Conservation (phyloP, 2,113 vertebrate species). For the Montifringilla adamsi region DNA sequence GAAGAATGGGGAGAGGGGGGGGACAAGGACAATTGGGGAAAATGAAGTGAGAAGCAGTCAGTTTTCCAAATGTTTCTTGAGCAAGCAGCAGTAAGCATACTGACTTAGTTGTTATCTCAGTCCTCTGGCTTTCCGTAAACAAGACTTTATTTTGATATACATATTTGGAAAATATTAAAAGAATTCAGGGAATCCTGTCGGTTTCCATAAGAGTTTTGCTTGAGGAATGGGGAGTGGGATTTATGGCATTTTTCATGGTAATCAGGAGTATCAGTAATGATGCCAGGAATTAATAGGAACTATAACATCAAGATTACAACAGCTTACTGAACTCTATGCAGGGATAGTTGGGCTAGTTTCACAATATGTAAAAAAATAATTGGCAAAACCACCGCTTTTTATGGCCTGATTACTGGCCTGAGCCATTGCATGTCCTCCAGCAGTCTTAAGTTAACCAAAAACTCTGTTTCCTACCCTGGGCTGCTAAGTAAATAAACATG, state of each 20-base stretch:
- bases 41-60: background rate
- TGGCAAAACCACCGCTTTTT: constrained; percentile 21
- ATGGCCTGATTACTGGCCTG: constrained; percentile 24
- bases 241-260: background rate
- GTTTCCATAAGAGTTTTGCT: background rate
- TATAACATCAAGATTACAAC: background rate
- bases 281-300: constrained; percentile 23
- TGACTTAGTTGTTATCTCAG: background rate
- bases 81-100: background rate
- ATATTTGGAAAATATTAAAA: background rate
- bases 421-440: constrained; percentile 32
- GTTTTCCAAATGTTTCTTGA: background rate
- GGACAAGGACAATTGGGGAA: background rate
- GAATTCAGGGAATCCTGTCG: background rate
- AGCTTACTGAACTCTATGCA: constrained; percentile 4
- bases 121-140: background rate
- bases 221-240: background rate
- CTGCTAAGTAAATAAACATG: constrained; percentile 59
- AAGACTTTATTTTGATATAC: background rate
- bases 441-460: constrained; percentile 18
- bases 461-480: constrained; percentile 1
- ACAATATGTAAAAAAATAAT: constrained; percentile 39
- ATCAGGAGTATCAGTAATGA: background rate
- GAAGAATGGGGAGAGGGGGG: background rate
- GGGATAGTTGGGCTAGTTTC: background rate